A percentile compares a stretch with the other conserved stretches of the same genome.
Conservation (phyloP, 2,888 invertebrate species). For the Hedya salicella region DNA sequence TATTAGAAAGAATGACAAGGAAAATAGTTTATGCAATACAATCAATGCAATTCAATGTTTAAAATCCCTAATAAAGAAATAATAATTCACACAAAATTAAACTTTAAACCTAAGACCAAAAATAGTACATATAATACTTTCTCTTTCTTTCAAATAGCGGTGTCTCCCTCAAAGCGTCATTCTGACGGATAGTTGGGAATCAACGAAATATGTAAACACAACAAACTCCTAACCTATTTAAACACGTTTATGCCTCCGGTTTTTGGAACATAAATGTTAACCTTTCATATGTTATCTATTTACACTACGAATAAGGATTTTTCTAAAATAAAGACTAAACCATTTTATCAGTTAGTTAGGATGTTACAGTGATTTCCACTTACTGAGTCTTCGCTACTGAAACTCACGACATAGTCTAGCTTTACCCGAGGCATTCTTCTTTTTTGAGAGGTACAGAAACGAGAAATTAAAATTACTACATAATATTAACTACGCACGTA, state of each 20-base stretch:
- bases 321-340: neutral
- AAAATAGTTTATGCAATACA: no score
- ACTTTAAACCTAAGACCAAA: no score
- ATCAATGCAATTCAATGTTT: no score
- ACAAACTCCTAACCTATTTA: conserved; percentile 16
- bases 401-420: conserved; percentile 88
- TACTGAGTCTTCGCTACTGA: conserved; percentile 92
- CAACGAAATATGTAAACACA: neutral
- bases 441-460: neutral
- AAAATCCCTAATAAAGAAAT: no score
- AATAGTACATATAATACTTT: no score
- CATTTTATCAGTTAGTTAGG: neutral
- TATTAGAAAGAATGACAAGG: no score
- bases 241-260: neutral
- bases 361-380: conserved; percentile 54
- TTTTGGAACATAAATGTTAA: neutral
- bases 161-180: no score
- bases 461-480: neutral
- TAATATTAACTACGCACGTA: neutral
- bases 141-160: no score
- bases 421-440: conserved; percentile 88
- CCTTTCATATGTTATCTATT: neutral
- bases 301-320: neutral
- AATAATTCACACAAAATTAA: no score
- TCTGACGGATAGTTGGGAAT: no score